Evolutionary conservation across 2,797 vertebrate species (phyloP).

Genomic region (Xiphorhynchus erythropygius): DNA sequence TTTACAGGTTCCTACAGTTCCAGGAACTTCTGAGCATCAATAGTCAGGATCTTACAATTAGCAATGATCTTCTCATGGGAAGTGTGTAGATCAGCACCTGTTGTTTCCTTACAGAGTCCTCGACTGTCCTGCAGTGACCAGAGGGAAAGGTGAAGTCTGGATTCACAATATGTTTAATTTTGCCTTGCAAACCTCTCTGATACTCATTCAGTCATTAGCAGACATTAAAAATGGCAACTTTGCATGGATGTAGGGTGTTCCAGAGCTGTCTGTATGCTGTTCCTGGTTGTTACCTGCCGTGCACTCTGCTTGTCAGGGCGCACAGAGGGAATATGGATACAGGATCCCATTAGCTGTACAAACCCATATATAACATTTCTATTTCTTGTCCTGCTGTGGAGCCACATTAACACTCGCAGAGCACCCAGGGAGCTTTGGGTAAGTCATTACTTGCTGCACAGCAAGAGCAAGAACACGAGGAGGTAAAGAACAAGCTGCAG

Average conservation of each 20-base stretch:
- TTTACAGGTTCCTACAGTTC: not conserved
- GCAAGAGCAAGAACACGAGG: not conserved
- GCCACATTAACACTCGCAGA: not conserved
- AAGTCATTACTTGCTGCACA: not conserved
- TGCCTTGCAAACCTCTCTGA: not conserved
- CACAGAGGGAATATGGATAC: rapidly evolving
- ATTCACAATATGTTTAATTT: not conserved
- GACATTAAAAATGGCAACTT: not conserved
- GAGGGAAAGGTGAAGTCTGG: not conserved
- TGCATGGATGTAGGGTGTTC: not conserved
- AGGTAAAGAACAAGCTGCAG: not conserved
- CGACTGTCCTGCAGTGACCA: rapidly evolving
- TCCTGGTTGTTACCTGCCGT: not conserved
- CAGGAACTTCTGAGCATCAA: not conserved
- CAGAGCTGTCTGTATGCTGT: not conserved
- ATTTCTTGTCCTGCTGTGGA: not conserved
- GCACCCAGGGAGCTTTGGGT: not conserved
- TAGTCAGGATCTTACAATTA: not conserved
- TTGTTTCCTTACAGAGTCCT: not conserved
- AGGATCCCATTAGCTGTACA: not conserved
- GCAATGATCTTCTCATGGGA: not conserved
- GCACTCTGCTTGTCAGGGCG: not conserved
- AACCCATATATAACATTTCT: rapidly evolving
- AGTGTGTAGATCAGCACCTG: rapidly evolving
- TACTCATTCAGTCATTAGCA: not conserved